A percentile compares a stretch with the other conserved stretches of the same genome.
Evolutionary conservation across 2,888 invertebrate species (phyloP).

Genomic region (Andrena trimmerana): DNA sequence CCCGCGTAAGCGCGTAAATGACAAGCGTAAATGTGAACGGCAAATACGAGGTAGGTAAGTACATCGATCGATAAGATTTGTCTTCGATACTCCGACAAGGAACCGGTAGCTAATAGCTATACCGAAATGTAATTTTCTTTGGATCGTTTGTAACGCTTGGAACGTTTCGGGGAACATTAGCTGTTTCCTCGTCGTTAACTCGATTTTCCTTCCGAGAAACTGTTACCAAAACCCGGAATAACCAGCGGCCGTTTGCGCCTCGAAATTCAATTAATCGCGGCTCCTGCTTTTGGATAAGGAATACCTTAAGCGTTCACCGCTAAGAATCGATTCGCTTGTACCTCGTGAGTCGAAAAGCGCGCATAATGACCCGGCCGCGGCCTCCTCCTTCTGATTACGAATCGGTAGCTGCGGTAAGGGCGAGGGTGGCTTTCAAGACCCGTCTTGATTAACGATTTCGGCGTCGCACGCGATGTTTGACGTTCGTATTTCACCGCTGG

Average conservation of each 20-base stretch:
- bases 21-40: slow-evolving; percentile 1
- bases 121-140: slow-evolving; percentile 8
- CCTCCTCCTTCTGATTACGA: slow-evolving; percentile 54
- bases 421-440: slow-evolving; percentile 58
- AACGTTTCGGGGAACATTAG: too few relatives aligned
- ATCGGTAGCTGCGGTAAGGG: slow-evolving; percentile 49
- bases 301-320: too few relatives aligned
- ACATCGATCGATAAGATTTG: slow-evolving; percentile 17
- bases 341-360: neutral
- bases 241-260: too few relatives aligned
- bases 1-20: neutral
- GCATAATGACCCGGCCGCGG: neutral
- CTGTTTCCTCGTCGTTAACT: too few relatives aligned
- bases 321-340: too few relatives aligned
- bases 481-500: slow-evolving; percentile 38
- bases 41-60: neutral
- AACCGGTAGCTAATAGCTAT: neutral
- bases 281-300: too few relatives aligned
- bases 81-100: neutral
- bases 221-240: neutral
- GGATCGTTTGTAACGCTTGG: neutral
- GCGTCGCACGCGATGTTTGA: slow-evolving; percentile 64
- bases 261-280: too few relatives aligned
- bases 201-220: neutral
- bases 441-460: slow-evolving; percentile 70